These are phyloP conservation scores for Neofelis nebulosa DNA, from an alignment of 2,113 vertebrate genomes.

Conservation along the genomic window DNA sequence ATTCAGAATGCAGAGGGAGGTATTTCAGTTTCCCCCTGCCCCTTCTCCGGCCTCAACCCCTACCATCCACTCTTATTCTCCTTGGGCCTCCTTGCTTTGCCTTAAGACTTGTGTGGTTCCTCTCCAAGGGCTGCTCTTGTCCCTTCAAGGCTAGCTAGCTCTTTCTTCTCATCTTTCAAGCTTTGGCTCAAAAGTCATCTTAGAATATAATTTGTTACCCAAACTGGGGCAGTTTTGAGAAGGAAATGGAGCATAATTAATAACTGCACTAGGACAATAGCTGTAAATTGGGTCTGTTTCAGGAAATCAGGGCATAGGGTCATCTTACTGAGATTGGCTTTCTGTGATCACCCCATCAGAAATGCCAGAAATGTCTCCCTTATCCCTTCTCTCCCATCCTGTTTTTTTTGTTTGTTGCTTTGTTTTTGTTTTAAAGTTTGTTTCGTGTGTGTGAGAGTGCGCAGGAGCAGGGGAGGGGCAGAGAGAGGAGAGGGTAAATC, in stretches of 20 bases:
- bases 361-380: neutral
- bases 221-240: neutral
- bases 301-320: neutral
- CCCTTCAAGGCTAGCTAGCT: neutral
- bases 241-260: constrained; percentile 29
- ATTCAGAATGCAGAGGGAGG: neutral
- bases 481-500: no score
- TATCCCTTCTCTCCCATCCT: neutral
- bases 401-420: neutral
- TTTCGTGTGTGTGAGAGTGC: no score
- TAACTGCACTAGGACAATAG: neutral
- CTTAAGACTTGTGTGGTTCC: neutral
- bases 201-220: neutral
- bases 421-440: neutral
- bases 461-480: no score
- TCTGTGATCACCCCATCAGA: neutral
- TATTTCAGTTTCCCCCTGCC: neutral
- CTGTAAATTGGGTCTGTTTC: constrained; percentile 18
- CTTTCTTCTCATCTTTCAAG: neutral
- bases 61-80: neutral
- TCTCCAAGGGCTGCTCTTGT: neutral
- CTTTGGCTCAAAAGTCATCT: neutral
- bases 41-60: neutral
- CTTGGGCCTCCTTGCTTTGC: neutral
- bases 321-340: constrained; percentile 2